Base-by-base conservation (phyloP, 2,888 invertebrate genomes). In the Hydroisotoma schaefferi region DNA sequence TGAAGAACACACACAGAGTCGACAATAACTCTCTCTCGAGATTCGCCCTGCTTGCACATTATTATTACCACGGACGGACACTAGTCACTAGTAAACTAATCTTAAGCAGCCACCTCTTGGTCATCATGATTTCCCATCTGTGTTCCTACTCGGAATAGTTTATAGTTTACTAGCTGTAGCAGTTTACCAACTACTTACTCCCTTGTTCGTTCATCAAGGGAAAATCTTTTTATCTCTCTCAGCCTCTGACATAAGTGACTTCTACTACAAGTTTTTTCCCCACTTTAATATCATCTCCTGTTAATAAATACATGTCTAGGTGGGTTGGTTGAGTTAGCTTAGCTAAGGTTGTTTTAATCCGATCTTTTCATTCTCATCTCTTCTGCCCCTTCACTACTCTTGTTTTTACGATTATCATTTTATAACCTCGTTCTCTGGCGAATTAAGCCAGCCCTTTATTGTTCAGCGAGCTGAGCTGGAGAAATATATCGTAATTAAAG, bases 1-100 rank as follows among this genome's bases (percentile, higher is more conserved):
- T 22, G 46, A 47, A 37, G 55, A 55, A 58, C 60, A 64, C 60
- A 57, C 60, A 65, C 43, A 48, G 44, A 55, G 60, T 54, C 51
- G 40, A 55, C 58, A 46, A 46, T 46, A 54, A 54, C 44, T 40
- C 44, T 54, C 54, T 44, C 27, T 54, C 22, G 15, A 15, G 40
- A 43, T 43, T 54, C 18, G n/a, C 33, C 52, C 37, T 62, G 56
- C 63, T 63, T 63, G 63, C 63, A 66, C 66, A 66, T 66, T 66
- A 66, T n/a, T n/a, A n/a, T 66, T 66, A 66, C 65, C 27, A 51
- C 60, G 57, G 61, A 65, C 60, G 60, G 61, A 65, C 60, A 62
- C 55, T 62, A 59, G 49, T 48, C 33, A 53, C 43, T 10, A 47
- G 47, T 25, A 8, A 47, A 8, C 47, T 22, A 6, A 22, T 8